Evolutionary conservation across 1,140 invertebrate species (phyloP).

Genomic region (Solenopsis invicta): DNA sequence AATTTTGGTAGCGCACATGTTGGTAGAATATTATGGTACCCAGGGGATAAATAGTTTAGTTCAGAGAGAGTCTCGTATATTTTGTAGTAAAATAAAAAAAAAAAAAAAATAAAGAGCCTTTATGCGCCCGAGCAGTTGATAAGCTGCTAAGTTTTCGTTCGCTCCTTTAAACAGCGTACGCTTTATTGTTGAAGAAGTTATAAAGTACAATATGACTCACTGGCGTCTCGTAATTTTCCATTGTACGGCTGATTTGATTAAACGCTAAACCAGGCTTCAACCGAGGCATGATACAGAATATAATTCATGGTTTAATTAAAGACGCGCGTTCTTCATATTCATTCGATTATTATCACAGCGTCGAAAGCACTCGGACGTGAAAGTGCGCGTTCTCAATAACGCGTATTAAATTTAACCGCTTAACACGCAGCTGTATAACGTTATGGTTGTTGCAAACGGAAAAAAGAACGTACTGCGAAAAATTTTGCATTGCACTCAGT

Average conservation of each 20-base stretch:
- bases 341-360: constrained; percentile 31
- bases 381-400: neutral
- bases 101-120: constrained; percentile 5
- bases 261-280: constrained; percentile 44
- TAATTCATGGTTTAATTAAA: constrained; percentile 66
- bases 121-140: constrained; percentile 20
- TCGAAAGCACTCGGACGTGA: neutral
- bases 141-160: constrained; percentile 38
- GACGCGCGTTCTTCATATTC: constrained; percentile 12
- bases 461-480: neutral
- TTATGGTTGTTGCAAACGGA: neutral
- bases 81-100: constrained; percentile 3
- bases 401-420: constrained; percentile 8
- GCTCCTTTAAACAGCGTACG: constrained; percentile 11
- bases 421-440: neutral
- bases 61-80: constrained; percentile 31
- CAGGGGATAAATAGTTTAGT: constrained; percentile 30
- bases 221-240: constrained; percentile 29
- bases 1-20: constrained; percentile 8
- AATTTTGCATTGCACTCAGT: neutral
- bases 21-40: constrained; percentile 29
- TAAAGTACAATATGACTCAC: constrained; percentile 24
- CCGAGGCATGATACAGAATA: constrained; percentile 24
- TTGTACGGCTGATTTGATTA: constrained; percentile 63
- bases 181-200: constrained; percentile 41